Conservation (phyloP, 2,888 invertebrate species). For the Tetranychus piercei region DNA sequence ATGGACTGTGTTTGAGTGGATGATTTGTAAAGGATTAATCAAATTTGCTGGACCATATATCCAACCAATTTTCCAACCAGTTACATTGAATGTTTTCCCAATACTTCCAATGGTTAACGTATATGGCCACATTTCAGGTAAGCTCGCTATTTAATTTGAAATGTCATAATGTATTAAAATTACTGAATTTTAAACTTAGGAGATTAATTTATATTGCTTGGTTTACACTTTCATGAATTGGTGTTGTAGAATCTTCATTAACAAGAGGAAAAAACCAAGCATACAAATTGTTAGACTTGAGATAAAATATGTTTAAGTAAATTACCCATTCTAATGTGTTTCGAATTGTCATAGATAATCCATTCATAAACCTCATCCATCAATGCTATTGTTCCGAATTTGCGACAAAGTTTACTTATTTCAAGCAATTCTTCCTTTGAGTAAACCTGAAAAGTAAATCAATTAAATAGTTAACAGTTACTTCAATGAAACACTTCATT, state of each 20-base stretch:
- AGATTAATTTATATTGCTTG: not conserved
- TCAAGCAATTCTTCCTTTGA: constrained; percentile 34
- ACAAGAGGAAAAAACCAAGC: not conserved
- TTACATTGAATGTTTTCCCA: constrained; percentile 92
- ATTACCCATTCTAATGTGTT: constrained; percentile 77
- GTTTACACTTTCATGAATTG: not conserved
- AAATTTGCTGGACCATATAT: constrained; percentile 63
- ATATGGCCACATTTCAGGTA: constrained; percentile 94
- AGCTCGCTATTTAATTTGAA: constrained; percentile 42
- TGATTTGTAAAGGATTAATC: constrained; percentile 55
- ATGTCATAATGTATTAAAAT: not conserved
- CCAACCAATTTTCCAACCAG: constrained; percentile 95
- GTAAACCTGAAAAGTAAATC: constrained; percentile 31
- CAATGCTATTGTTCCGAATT: constrained; percentile 73
- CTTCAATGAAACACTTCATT: not conserved
- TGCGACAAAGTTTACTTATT: constrained; percentile 72
- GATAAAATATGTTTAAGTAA: too few species aligned
- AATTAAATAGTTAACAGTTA: not conserved
- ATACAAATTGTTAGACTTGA: too few species aligned
- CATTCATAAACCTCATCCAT: constrained; percentile 98
- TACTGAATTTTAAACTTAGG: not conserved
- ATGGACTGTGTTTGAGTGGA: constrained; percentile 86
- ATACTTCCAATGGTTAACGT: constrained; percentile 92
- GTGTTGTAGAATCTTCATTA: not conserved
- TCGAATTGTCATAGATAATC: constrained; percentile 63